Evolutionary conservation across 1,140 invertebrate species (phyloP), one percentile per base, ranked within the genome.

Genomic region (Limonius californicus): DNA sequence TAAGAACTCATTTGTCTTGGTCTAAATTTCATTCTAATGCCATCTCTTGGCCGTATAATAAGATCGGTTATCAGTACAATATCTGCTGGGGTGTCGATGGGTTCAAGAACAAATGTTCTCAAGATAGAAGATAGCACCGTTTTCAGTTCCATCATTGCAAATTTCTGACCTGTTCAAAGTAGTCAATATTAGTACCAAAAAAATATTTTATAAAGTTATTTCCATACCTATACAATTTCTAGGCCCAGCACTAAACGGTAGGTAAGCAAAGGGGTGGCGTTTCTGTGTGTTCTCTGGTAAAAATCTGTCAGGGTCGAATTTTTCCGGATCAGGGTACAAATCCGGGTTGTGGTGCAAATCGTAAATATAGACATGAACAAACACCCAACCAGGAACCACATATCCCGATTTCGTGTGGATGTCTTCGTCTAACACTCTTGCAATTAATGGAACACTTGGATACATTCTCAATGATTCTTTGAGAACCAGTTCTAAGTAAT

Each of bases 281-380:
- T 75, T 61, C 14, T 63, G 54, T 0, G 68, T 64, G 54, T 77
- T 76, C 63, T 78, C 77, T 8, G 79, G 74, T 9, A 82, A 70
- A 75, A 89, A 90, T 63, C 87, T 73, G 42, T 89, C 85, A 0
- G 89, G 89, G 74, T 86, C 77, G 67, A 89, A 91, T 56, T 77
- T 75, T 54, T 88, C 82, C 0, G 89, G 88, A 53, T 90, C 77
- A 1, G 83, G 80, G 70, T 83, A 90, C 57, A 78, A 76, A 3
- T 80, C 72, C 3, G 79, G 74, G 32, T 66, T 61, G 27, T 66
- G 63, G 42, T 71, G 69, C 12, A 71, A 45, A 47, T 64, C 64
- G 18, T 66, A 68, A 27, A 71, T 65, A 19, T 54, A 45, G 23
- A 66, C 53, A 43, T 57, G 7, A 11, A 59, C 19, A 7, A 20